Conservation (phyloP, 1,140 invertebrate genomes). For the Oscheius sp. region DNA sequence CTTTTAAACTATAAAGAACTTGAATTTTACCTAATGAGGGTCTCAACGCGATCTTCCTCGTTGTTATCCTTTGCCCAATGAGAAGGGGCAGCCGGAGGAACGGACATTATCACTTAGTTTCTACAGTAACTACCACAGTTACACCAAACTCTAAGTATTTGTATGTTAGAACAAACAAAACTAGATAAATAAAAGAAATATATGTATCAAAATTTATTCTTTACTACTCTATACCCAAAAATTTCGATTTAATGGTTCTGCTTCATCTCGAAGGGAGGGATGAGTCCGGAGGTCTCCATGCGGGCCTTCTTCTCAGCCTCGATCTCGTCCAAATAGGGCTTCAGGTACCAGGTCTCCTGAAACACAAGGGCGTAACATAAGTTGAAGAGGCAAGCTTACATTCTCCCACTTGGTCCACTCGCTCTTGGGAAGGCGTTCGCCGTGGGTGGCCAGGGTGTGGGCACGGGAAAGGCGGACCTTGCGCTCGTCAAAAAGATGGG, state of each 20-base stretch:
- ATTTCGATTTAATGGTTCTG: slow-evolving; percentile 23
- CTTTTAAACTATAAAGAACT: too few species aligned
- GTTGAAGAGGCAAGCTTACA: slow-evolving; percentile 29
- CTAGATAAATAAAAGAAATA: too few species aligned
- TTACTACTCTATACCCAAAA: too few species aligned
- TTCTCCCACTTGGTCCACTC: slow-evolving; percentile 60
- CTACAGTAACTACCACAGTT: too few species aligned
- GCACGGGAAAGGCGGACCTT: slow-evolving; percentile 50
- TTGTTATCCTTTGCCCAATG: too few species aligned
- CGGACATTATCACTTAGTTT: too few species aligned
- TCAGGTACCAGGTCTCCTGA: slow-evolving; percentile 58
- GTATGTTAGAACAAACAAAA: too few species aligned
- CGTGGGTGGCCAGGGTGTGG: slow-evolving; percentile 54
- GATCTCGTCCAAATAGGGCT: slow-evolving; percentile 58
- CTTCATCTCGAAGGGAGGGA: slow-evolving; percentile 49
- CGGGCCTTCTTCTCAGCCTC: slow-evolving; percentile 57
- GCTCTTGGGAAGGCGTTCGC: slow-evolving; percentile 54
- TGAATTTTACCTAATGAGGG: too few species aligned
- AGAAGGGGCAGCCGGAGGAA: too few species aligned
- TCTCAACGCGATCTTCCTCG: too few species aligned
- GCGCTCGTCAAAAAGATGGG: slow-evolving; percentile 29
- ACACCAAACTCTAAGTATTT: too few species aligned
- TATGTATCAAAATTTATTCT: too few species aligned
- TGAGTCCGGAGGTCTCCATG: slow-evolving; percentile 45
- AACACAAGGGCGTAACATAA: slow-evolving; percentile 12